Conservation (phyloP, 2,888 invertebrate genomes). For the Graphium colonna region DNA sequence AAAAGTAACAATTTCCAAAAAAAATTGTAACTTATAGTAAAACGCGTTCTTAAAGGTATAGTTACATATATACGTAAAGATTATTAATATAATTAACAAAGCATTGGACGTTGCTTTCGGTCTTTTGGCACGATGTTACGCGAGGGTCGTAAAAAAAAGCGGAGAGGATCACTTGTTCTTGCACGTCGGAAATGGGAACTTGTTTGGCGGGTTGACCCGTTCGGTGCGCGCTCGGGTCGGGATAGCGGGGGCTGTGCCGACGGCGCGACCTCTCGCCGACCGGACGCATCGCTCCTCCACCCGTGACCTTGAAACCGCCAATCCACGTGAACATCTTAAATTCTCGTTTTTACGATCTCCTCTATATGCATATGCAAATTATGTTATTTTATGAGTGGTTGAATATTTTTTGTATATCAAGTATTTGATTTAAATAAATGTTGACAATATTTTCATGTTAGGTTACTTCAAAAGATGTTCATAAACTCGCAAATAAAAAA, state of each 20-base stretch:
- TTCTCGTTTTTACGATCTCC: background rate
- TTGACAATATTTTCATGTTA: conserved; percentile 14
- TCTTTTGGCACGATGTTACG: conserved; percentile 12
- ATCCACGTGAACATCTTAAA: background rate
- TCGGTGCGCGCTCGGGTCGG: conserved; percentile 38
- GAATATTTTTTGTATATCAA: too few relatives aligned
- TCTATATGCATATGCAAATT: background rate
- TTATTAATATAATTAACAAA: too few relatives aligned
- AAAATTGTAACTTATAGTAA: too few relatives aligned
- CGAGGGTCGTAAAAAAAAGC: conserved; percentile 21
- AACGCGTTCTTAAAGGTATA: too few relatives aligned
- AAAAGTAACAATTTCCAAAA: too few relatives aligned
- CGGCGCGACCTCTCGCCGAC: conserved; percentile 65
- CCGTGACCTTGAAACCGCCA: conserved; percentile 61
- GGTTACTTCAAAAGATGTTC: background rate
- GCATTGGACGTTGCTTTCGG: background rate
- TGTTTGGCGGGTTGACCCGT: conserved; percentile 51
- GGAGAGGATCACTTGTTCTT: conserved; percentile 33
- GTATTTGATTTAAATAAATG: conserved; percentile 15
- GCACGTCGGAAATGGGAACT: conserved; percentile 51
- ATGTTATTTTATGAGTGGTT: background rate
- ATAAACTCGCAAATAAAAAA: too few relatives aligned
- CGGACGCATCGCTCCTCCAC: conserved; percentile 56
- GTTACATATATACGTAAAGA: too few relatives aligned
- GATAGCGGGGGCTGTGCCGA: conserved; percentile 48